Base-by-base conservation (phyloP, 2,888 invertebrate species). In the Rugalucina vietnamica region DNA sequence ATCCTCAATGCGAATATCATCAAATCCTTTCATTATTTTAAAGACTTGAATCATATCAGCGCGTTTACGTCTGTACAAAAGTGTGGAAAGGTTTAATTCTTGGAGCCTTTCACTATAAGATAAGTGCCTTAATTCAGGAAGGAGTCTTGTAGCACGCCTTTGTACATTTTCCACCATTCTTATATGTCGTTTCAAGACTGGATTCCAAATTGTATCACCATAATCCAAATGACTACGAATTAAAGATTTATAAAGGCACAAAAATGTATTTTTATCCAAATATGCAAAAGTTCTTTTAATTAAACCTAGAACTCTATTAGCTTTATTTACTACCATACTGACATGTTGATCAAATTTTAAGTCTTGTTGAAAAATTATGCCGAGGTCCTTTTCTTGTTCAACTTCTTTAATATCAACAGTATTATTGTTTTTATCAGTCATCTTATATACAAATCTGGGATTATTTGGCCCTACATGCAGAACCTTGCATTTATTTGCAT, bases 201-300 rank as follows among this genome's bases (percentile, higher is more conserved):
- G 83, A 4, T 27, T 43, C 76, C 80, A 80, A 18, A 76, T 43
- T 37, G 57, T 37, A 10, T 70, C 57, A n/a, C 57, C 79, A 69
- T 80, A 84, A 50, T 84, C 80, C 18, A 77, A 29, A 34, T 79
- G 73, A 0, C 76, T 74, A 37, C 84, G 32, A 1, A 84, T 37
- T 1, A 80, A 43, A 3, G 84, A 80, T 77, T 75, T 84, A 34
- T 80, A 76, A 14, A 84, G 37, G 8, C 3, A 43, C 24, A 78
- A n/a, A 36, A 83, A 83, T 73, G 70, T 83, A 21, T 39, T 8
- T 27, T 75, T 71, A 50, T 72, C 49, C 49, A 79, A 72, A 50
- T 65, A 79, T 29, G 65, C 29, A 65, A 76, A 83, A 8, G 57
- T 37, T 50, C 71, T 79, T 4, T 27, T 72, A n/a, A 83, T 76